These are phyloP conservation scores for Ectemnius cavifrons DNA, from an alignment of 2,888 invertebrate genomes.

Conservation along the genomic window DNA sequence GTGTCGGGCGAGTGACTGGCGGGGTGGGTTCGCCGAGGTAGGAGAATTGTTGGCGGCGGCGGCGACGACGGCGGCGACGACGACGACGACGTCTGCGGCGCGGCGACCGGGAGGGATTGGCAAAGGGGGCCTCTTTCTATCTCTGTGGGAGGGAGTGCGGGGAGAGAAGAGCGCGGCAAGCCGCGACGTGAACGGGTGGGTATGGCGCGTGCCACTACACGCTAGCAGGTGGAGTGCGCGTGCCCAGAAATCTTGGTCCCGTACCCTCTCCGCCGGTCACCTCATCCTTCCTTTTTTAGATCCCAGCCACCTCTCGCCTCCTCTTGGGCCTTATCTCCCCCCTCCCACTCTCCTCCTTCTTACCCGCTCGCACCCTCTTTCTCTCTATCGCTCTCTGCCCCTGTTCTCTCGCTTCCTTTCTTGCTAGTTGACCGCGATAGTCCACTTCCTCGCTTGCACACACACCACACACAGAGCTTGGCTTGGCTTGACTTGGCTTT, in stretches of 20 bases:
- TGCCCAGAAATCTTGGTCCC: slow-evolving; percentile 71
- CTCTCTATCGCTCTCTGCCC: slow-evolving; percentile 18
- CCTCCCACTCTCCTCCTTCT: not conserved
- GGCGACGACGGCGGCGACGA: slow-evolving; percentile 20
- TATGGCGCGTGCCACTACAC: slow-evolving; percentile 77
- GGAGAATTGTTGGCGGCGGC: slow-evolving; percentile 70
- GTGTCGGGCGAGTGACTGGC: slow-evolving; percentile 53
- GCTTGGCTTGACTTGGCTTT: too few species aligned
- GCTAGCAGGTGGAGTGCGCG: slow-evolving; percentile 77
- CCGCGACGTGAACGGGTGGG: slow-evolving; percentile 63
- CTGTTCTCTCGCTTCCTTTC: slow-evolving; percentile 46
- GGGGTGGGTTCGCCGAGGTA: slow-evolving; percentile 66
- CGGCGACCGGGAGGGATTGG: slow-evolving; percentile 37
- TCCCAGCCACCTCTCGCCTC: slow-evolving; percentile 36
- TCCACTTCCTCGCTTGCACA: slow-evolving; percentile 15
- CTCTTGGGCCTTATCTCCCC: slow-evolving; percentile 6
- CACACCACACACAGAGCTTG: too few species aligned
- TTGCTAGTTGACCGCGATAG: slow-evolving; percentile 10
- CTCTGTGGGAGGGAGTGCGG: slow-evolving; percentile 13
- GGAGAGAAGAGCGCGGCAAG: slow-evolving; percentile 79
- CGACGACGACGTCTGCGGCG: slow-evolving; percentile 30
- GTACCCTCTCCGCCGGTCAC: slow-evolving; percentile 33
- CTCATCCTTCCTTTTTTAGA: slow-evolving; percentile 34
- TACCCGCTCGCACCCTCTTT: slow-evolving; percentile 16
- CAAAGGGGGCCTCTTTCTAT: slow-evolving; percentile 35